Evolutionary conservation across 2,888 invertebrate genomes (phyloP).

Genomic region (Pecten maximus): DNA sequence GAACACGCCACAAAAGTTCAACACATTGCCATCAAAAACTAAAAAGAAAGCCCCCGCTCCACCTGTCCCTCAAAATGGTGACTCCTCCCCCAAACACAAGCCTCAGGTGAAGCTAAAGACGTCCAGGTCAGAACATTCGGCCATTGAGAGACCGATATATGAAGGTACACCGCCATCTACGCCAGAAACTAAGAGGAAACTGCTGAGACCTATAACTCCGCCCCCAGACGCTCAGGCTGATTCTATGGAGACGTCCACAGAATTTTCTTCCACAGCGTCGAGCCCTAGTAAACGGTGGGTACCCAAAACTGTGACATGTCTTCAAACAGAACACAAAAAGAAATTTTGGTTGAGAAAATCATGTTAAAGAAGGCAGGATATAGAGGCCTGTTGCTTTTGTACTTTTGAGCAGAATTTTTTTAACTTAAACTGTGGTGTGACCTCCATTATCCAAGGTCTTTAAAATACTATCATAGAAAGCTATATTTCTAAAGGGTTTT

Average conservation of each 20-base stretch:
- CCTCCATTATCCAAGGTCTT: no score
- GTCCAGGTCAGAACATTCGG: conserved; percentile 32
- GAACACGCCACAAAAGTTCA: conserved; percentile 55
- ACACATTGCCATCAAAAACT: conserved; percentile 60
- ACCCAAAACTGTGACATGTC: neutral
- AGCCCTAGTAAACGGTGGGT: conserved; percentile 50
- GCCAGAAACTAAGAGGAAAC: conserved; percentile 65
- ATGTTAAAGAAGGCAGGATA: no score
- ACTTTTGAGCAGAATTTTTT: no score
- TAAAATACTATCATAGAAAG: no score
- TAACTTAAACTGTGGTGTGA: no score
- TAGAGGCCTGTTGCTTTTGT: no score
- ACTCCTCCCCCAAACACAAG: conserved; percentile 30
- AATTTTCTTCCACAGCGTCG: conserved; percentile 41
- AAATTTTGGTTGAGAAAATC: no score
- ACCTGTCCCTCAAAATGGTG: conserved; percentile 6
- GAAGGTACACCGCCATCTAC: conserved; percentile 77
- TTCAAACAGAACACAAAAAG: no score
- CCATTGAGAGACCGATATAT: conserved; percentile 70
- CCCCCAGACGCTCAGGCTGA: conserved; percentile 57
- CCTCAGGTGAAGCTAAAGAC: conserved; percentile 38
- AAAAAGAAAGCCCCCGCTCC: conserved; percentile 51
- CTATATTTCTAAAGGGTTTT: no score
- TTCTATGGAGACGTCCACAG: conserved; percentile 45
- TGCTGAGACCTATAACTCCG: conserved; percentile 72